Base-by-base conservation (phyloP, 2,797 vertebrate genomes). In the Cetoscarus ocellatus region DNA sequence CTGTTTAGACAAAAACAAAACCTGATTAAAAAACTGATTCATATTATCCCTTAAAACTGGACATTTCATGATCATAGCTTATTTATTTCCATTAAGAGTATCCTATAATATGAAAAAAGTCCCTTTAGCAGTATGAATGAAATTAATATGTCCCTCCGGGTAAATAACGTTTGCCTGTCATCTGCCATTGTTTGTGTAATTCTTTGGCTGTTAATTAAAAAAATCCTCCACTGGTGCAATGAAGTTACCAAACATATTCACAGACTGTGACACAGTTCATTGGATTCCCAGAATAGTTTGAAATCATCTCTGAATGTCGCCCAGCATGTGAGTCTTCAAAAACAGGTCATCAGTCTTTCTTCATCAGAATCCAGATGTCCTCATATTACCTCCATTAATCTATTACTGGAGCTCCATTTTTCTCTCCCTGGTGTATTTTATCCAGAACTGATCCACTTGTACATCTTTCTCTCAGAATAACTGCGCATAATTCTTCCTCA, bases 391-490 rank as follows among this genome's bases (percentile, higher is more conserved):
- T 70, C 40, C 11, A 61, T 77, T 61, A 67, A 72, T 80, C 69
- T 74, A 72, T 73, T 80, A 81, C 54, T 51, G 42, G 1, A 51
- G 72, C 59, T 70, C 78, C n/a, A 54, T 27, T 83, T 83, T 67
- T 67, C 17, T 59, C n/a, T 84, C 62, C 61, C 69, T 58, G 48
- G 65, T 75, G 76, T 15, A 56, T 88, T 67, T 35, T n/a, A 73
- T 39, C 49, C n/a, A 64, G 54, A 59, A 67, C 49, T 61, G 70
- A 63, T 78, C 58, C 58, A 63, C 70, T 82, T 82, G 50, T 52
- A 10, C 6, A 6, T 47, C 60, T 60, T 62, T 0, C 14, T 77
- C 76, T 76, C 51, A 61, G 77, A 82, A 68, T 75, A 76, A 63
- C 62, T 54, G 11, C 17, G 17, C 45, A 13, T 65, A 80, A 47